Base-by-base conservation (phyloP, 2,113 vertebrate genomes). In the Elephas maximus region DNA sequence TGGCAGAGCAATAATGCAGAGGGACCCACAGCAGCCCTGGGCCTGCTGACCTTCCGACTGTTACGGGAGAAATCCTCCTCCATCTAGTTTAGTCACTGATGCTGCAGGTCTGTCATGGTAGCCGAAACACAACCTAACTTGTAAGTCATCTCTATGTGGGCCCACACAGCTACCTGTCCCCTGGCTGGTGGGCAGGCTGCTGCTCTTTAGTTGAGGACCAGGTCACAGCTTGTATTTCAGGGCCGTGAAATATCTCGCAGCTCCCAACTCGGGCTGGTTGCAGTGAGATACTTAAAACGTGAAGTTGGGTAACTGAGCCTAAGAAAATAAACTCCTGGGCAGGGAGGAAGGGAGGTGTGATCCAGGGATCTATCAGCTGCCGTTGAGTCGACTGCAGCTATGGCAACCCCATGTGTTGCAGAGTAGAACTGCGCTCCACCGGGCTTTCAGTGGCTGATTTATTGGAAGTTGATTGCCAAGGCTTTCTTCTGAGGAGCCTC, bases 131-230 rank as follows among this genome's bases (percentile, higher is more conserved):
- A 37, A 28, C 65, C 2, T 2, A 1, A 76, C 26, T 1, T 0
- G 6, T 0, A n/a, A 15, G 5, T 8, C 0, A 3, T 24, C 5
- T 1, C 45, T 60, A 28, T 4, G 11, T 20, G 44, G 62, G 71
- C 12, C 11, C 5, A 10, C 62, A 18, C 11, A 11, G 71, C 80
- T 5, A 11, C 62, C 71, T 5, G 30, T 5, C 4, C 37, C 71
- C 65, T 6, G 23, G n/a, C 83, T 44, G 17, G 4, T 6, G 37
- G 15, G 37, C 8, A 1, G 41, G 21, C 63, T 10, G 33, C 69
- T 44, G 9, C 12, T 73, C 33, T 28, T 73, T 0, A 0, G 67
- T 8, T 41, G 48, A 37, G 84, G 24, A 6, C 57, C 7, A 6
- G 71, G 6, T 15, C 15, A 15, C 26, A 48, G 23, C 57, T 30